Base-by-base conservation (phyloP, 2,797 vertebrate species). In the Erpetoichthys calabaricus region DNA sequence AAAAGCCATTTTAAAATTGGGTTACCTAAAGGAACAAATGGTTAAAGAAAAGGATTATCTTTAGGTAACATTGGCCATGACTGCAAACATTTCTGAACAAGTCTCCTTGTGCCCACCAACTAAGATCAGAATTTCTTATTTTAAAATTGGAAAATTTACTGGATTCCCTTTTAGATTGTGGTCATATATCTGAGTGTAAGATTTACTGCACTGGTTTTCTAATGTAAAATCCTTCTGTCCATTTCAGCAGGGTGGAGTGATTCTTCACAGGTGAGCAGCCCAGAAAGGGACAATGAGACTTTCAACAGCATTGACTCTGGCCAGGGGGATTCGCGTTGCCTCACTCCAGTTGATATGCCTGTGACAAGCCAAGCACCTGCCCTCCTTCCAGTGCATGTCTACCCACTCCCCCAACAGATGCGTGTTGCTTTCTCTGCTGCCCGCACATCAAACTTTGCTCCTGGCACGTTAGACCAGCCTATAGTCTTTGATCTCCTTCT, bases 401-500 rank as follows among this genome's bases (percentile, higher is more conserved):
- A 93, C 62, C 89, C 91, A 0, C 72, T 96, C 25, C 79, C 89
- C 0, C 91, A 91, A 74, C 91, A 91, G n/a, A 82, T 98, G 72
- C 80, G 91, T 42, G 90, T 97, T 10, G 95, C 96, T 57, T 99
- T 97, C 73, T 95, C 91, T 0, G 90, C 95, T 0, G 91, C 93
- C 43, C 88, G 93, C 73, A 95, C 94, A 1, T 91, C 89, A 59
- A 99, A 99, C 74, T 85, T 96, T 41, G 87, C 91, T n/a, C 96
- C 96, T 0, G 91, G 94, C 10, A 92, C 92, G 58, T 76, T 99
- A 45, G 96, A 99, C 77, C 95, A 98, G 63, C 92, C 95, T 2
- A 94, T 99, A 1, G 86, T 88, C 42, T 99, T 99, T 44, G 96
- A 99, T 68, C 86, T 92, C 60, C 75, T 98, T 59, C 87, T 95